Evolutionary conservation across 2,113 vertebrate species (phyloP).

Genomic region (Amphiprion ocellaris): DNA sequence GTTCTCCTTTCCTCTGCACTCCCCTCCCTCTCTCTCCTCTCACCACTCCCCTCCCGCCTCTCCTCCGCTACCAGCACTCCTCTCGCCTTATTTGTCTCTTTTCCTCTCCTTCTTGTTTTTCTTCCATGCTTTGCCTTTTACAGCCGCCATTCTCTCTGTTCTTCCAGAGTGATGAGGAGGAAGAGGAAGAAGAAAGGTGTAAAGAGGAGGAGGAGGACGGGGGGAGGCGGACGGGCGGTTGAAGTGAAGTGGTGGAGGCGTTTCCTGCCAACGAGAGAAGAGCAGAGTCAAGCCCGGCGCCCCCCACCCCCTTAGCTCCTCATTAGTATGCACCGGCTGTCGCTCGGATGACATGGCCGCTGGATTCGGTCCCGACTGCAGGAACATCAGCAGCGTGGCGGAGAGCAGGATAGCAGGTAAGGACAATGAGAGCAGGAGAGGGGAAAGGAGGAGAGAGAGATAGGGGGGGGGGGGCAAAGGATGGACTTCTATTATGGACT

Average conservation of each 20-base stretch:
- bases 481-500: neutral
- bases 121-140: constrained; percentile 22
- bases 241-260: constrained; percentile 26
- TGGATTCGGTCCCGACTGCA: constrained; percentile 55
- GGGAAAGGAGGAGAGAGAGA: neutral
- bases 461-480: neutral
- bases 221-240: neutral
- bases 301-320: constrained; percentile 9
- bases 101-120: constrained; percentile 20
- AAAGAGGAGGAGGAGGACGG: neutral
- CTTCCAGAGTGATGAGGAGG: constrained; percentile 55
- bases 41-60: neutral
- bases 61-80: neutral
- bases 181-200: constrained; percentile 39
- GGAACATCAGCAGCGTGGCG: constrained; percentile 49
- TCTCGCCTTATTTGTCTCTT: constrained; percentile 42
- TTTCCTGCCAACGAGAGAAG: constrained; percentile 33
- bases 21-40: constrained; percentile 21
- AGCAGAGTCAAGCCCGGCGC: constrained; percentile 10
- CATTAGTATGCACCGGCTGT: constrained; percentile 71
- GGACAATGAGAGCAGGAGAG: constrained; percentile 56
- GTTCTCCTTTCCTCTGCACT: neutral
- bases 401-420: constrained; percentile 73
- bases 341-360: constrained; percentile 70
- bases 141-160: constrained; percentile 51